phyloP scores from a whole-genome alignment of 2,888 invertebrate species.

The Acrobasis repandana region DNA sequence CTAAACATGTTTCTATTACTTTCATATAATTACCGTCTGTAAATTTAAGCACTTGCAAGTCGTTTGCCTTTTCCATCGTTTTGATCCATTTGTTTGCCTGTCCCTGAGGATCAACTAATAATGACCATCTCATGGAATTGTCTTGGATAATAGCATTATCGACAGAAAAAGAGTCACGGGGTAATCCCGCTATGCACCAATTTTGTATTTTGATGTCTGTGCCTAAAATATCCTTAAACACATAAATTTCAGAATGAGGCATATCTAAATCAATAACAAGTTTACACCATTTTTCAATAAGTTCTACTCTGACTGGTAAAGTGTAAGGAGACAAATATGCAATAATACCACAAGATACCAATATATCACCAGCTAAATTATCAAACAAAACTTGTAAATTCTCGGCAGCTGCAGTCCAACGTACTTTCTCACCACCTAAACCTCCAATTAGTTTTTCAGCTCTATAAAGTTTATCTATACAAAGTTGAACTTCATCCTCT shows the following conservation, averaged over 20 bases:
- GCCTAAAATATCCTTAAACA: constrained; percentile 89
- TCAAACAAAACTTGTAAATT: constrained; percentile 89
- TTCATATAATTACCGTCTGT: constrained; percentile 90
- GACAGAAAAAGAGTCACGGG: constrained; percentile 90
- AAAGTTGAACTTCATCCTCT: constrained; percentile 89
- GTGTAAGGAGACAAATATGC: constrained; percentile 95
- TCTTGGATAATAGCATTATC: constrained; percentile 94
- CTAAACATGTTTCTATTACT: constrained; percentile 88
- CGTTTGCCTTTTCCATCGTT: constrained; percentile 89
- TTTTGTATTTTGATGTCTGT: constrained; percentile 93
- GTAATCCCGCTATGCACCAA: constrained; percentile 92
- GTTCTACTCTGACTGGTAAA: constrained; percentile 83
- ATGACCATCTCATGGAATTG: constrained; percentile 89
- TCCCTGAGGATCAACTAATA: constrained; percentile 92
- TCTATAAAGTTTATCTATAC: constrained; percentile 91
- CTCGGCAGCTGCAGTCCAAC: constrained; percentile 92
- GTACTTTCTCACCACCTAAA: constrained; percentile 92
- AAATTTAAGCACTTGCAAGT: constrained; percentile 87
- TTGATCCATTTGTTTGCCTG: constrained; percentile 94
- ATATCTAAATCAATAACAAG: constrained; percentile 86
- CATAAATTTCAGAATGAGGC: constrained; percentile 89
- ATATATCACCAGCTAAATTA: constrained; percentile 93
- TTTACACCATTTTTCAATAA: constrained; percentile 88
- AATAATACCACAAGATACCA: constrained; percentile 94
- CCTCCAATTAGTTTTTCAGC: constrained; percentile 95